These are phyloP conservation scores for Hemicentrotus pulcherrimus DNA, from an alignment of 35 echinoderm and acorn worm genomes.

Conservation along the genomic window DNA sequence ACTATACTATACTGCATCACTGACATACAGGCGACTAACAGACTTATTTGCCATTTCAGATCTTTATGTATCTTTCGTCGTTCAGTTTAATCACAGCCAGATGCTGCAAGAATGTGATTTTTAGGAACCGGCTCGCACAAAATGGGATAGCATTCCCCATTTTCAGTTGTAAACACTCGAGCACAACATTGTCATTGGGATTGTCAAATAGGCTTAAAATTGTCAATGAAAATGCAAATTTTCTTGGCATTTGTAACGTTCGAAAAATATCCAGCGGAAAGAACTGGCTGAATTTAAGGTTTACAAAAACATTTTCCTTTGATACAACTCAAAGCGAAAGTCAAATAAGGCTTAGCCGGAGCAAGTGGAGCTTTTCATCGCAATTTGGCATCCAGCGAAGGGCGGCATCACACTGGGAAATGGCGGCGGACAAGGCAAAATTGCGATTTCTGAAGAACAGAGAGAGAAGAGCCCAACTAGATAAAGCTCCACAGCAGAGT, in stretches of 20 bases:
- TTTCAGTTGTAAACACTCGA: not conserved
- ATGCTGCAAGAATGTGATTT: not conserved
- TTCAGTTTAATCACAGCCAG: not conserved
- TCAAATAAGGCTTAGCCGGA: no score
- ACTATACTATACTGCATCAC: no score
- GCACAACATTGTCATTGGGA: no score
- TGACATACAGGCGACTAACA: no score
- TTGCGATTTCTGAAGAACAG: constrained; percentile 20
- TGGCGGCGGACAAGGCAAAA: constrained; percentile 33
- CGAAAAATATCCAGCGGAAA: no score
- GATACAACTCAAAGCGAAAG: not conserved
- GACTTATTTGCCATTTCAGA: not conserved
- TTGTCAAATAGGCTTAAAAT: no score
- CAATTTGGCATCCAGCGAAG: not conserved
- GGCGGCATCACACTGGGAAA: constrained; percentile 17
- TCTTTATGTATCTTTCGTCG: not conserved
- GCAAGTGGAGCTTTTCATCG: not conserved
- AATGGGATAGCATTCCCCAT: not conserved
- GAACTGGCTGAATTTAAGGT: not conserved
- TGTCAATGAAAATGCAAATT: no score
- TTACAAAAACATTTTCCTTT: not conserved
- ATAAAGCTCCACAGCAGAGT: constrained; percentile 19
- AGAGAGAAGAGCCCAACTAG: not conserved
- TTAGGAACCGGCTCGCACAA: not conserved
- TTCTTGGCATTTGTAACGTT: no score